Percentiles rank a stretch among this genome's conserved stretches.
These are phyloP conservation scores for Champsocephalus esox DNA, from an alignment of 2,797 vertebrate species.

Conservation along the genomic window DNA sequence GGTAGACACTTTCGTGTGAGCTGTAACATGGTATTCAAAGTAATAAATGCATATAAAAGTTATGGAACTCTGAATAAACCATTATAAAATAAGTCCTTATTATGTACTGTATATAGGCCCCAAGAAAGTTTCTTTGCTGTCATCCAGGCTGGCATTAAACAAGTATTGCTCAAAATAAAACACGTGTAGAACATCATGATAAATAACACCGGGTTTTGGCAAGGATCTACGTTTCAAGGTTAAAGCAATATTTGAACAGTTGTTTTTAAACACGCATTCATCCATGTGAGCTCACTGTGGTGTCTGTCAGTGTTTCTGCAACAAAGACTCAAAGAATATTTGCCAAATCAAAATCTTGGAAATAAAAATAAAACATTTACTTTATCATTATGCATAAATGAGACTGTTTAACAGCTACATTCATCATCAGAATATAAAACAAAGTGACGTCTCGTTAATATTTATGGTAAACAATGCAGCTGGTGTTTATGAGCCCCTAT, in stretches of 20 bases:
- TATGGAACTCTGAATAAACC: constrained; percentile 36
- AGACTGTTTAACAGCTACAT: constrained; percentile 49
- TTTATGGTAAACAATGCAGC: constrained; percentile 56
- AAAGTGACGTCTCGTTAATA: constrained; percentile 27
- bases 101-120: constrained; percentile 8
- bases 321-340: constrained; percentile 13
- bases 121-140: constrained; percentile 33
- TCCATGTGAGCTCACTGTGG: constrained; percentile 32
- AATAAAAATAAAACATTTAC: constrained; percentile 2
- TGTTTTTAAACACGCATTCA: constrained; percentile 37
- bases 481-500: constrained; percentile 48
- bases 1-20: constrained; percentile 65
- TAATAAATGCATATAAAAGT: constrained; percentile 64
- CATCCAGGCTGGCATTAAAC: constrained; percentile 32
- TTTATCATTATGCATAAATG: constrained; percentile 26
- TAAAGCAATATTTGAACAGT: constrained; percentile 56
- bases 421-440: constrained; percentile 53
- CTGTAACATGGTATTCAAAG: constrained; percentile 51
- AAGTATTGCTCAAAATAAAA: constrained; percentile 49
- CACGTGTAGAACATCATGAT: constrained; percentile 29
- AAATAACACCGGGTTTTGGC: constrained; percentile 72
- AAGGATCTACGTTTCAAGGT: constrained; percentile 61
- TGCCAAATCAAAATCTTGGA: not conserved
- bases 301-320: not conserved
- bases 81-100: constrained; percentile 20